Evolutionary conservation across 2,888 invertebrate species (phyloP), one percentile per base, ranked within the genome.

Genomic region (Chymomyza amoena): DNA sequence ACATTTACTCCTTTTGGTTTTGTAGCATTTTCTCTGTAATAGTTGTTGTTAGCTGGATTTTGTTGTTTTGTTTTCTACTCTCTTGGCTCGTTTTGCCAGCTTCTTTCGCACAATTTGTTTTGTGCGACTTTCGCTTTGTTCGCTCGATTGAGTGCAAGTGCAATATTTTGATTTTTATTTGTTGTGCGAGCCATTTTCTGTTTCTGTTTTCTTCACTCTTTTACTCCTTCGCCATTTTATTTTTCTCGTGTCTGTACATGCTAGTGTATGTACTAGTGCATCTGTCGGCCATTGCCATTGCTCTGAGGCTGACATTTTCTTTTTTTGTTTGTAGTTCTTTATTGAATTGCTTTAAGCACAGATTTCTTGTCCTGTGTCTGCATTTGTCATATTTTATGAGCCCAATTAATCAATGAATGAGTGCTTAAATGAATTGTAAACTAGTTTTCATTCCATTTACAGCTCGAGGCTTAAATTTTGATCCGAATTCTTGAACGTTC

Each of bases 81-180:
- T 45, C 13, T 45, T 45, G 3, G 39, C 13, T 13, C 13, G 13
- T 45, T 45, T 45, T 13, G 13, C 39, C 39, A 13, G 39, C 69
- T 60, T 54, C 73, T 80, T 70, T 70, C 72, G 84, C 84, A 71
- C 81, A 71, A 83, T 86, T 85, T 86, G 81, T 67, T 85, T 72
- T 77, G 65, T 61, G 67, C 70, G 77, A 20, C 32, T 18, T 25
- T 54, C 73, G 76, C 75, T 77, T 77, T 72, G 64, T 73, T 61
- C 72, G 75, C 77, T 80, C 73, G 85, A 80, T 81, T 81, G 81
- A 77, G 70, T 77, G 84, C n/a, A 82, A 82, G 87, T 82, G 81
- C 81, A 80, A 82, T 84, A 84, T 82, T 82, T 82, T 82, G 87
- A 82, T 82, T 82, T 81, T 73, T 79, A 81, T 78, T 84, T 86